Evolutionary conservation across 2,797 vertebrate species (phyloP).

Genomic region (Xenopus petersii): DNA sequence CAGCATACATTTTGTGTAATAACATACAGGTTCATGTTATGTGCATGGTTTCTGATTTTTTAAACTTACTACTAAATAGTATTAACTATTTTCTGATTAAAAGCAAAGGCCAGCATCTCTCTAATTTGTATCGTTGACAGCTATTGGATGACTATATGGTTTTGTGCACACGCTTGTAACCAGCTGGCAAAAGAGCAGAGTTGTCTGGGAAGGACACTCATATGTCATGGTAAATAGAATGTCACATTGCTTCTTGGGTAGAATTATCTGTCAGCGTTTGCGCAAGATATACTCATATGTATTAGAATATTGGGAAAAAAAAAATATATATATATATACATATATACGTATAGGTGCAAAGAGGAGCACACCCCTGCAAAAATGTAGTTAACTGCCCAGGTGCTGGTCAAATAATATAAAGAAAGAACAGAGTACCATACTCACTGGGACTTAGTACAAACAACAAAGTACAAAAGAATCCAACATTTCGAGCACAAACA

Average conservation of each 20-base stretch:
- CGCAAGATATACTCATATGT: not conserved
- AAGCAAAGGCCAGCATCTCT: not conserved
- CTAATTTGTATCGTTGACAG: slow-evolving; percentile 12
- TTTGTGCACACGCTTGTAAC: not conserved
- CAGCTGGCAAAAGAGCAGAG: slow-evolving; percentile 1
- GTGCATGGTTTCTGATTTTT: not conserved
- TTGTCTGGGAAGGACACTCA: not conserved
- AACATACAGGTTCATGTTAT: not conserved
- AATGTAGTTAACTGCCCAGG: no score
- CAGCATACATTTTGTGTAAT: not conserved
- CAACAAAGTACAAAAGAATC: no score
- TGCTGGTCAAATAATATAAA: no score
- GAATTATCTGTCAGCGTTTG: not conserved
- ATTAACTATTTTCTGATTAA: not conserved
- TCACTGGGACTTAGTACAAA: no score
- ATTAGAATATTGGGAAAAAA: not conserved
- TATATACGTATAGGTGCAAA: not conserved
- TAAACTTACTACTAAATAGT: not conserved
- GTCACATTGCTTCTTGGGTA: not conserved
- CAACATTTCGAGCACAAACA: no score
- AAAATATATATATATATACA: not conserved
- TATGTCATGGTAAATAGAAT: not conserved
- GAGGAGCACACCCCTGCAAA: not conserved
- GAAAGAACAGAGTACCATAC: no score
- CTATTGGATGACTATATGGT: slow-evolving; percentile 2